Conservation (phyloP, 2,888 invertebrate species). For the Punctoribates punctum region DNA sequence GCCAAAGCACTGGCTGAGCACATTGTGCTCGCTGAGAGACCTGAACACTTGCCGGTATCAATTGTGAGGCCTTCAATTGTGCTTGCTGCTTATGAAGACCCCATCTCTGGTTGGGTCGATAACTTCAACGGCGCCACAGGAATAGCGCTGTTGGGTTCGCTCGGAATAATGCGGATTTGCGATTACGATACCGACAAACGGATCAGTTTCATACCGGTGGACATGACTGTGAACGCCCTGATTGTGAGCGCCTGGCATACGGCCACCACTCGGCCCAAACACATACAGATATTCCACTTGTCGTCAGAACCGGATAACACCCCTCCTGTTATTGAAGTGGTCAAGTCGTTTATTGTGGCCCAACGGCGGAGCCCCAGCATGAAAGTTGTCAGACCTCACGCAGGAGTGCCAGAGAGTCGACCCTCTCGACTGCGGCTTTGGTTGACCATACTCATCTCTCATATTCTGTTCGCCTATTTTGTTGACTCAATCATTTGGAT, state of each 20-base stretch:
- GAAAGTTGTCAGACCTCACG: conserved; percentile 19
- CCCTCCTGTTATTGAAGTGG: not conserved
- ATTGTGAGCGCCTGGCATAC: conserved; percentile 35
- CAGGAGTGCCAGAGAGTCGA: not conserved
- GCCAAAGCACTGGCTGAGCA: conserved; percentile 59
- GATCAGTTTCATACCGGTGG: conserved; percentile 38
- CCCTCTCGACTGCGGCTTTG: not conserved
- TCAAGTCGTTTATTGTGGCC: not conserved
- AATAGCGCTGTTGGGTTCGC: conserved; percentile 35
- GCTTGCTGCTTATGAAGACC: conserved; percentile 52
- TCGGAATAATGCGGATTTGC: conserved; percentile 52
- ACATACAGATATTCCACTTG: conserved; percentile 25
- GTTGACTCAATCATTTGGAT: conserved; percentile 29
- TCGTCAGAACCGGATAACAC: conserved; percentile 14
- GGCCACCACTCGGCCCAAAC: conserved; percentile 7
- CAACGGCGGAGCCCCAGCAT: not conserved
- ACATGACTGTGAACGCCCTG: conserved; percentile 33
- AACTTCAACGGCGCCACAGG: conserved; percentile 55
- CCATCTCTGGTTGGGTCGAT: conserved; percentile 55
- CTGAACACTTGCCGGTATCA: conserved; percentile 54
- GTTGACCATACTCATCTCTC: conserved; percentile 24
- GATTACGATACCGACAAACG: conserved; percentile 1
- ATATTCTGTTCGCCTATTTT: conserved; percentile 8
- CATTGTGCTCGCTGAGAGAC: conserved; percentile 53
- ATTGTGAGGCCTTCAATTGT: conserved; percentile 59